Evolutionary conservation across 35 echinoderm and acorn worm species (phyloP).

Genomic region (Eucidaris tribuloides): DNA sequence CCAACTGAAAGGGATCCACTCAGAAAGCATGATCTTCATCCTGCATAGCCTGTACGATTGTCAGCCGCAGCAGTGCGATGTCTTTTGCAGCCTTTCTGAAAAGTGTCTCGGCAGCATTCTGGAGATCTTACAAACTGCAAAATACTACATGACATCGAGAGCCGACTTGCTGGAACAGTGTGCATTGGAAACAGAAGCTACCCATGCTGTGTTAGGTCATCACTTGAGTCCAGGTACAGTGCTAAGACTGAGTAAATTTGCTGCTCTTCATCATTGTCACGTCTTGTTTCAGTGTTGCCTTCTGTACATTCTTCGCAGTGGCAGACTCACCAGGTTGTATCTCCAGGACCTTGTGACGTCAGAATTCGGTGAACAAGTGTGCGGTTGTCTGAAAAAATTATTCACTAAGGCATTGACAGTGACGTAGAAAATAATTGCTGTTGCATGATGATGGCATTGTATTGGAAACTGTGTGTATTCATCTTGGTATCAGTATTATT

Average conservation of each 20-base stretch:
- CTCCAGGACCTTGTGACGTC: neutral
- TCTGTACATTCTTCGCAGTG: neutral
- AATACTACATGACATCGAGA: conserved; percentile 7
- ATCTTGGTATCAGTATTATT: too few species aligned
- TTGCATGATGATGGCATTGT: too few species aligned
- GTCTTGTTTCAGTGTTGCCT: neutral
- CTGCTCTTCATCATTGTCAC: neutral
- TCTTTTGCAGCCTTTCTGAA: neutral
- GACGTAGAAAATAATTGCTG: too few species aligned
- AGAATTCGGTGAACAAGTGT: neutral
- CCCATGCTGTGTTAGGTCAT: neutral
- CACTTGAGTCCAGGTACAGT: neutral
- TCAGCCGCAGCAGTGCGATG: neutral
- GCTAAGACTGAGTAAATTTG: neutral
- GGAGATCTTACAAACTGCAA: neutral
- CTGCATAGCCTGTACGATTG: conserved; percentile 6
- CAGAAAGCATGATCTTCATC: neutral
- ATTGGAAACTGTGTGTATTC: too few species aligned
- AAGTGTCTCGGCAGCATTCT: neutral
- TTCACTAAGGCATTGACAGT: too few species aligned
- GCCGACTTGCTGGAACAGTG: neutral
- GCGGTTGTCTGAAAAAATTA: too few species aligned
- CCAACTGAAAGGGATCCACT: neutral
- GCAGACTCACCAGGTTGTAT: neutral
- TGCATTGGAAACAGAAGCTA: too few species aligned